Conservation (phyloP, 2,113 vertebrate species). For the Hymenochirus boettgeri region DNA sequence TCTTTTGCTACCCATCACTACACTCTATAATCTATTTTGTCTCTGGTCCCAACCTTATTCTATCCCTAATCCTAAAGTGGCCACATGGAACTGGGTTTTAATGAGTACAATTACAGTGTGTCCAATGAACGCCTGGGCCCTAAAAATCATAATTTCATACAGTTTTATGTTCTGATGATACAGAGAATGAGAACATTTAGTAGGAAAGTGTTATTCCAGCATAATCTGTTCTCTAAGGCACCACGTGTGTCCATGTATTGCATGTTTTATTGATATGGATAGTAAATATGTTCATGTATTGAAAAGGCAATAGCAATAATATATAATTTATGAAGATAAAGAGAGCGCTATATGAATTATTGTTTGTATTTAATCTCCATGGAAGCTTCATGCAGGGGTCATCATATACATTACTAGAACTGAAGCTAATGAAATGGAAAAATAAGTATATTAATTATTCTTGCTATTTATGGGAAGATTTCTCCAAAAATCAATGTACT, state of each 20-base stretch:
- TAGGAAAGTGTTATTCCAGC: background rate
- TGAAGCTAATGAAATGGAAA: background rate
- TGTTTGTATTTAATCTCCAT: background rate
- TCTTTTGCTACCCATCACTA: too few relatives aligned
- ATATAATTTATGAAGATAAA: background rate
- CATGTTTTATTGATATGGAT: constrained; percentile 1
- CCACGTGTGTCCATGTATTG: background rate
- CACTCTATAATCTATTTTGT: too few relatives aligned
- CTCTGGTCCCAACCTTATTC: too few relatives aligned
- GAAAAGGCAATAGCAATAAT: constrained; percentile 1
- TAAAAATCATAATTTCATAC: too few relatives aligned
- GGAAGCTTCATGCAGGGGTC: background rate
- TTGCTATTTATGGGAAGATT: background rate
- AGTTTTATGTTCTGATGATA: too few relatives aligned
- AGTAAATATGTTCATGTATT: background rate
- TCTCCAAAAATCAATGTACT: background rate
- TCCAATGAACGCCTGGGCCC: too few relatives aligned
- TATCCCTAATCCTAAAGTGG: too few relatives aligned
- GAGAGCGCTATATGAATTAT: background rate
- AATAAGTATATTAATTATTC: background rate
- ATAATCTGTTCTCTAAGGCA: constrained; percentile 14
- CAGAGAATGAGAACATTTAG: background rate
- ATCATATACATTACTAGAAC: constrained; percentile 1
- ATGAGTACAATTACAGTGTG: too few relatives aligned
- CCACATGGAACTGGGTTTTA: too few relatives aligned